Evolutionary conservation across 2,113 vertebrate species (phyloP).

Genomic region (Chlorodrepanis virens): DNA sequence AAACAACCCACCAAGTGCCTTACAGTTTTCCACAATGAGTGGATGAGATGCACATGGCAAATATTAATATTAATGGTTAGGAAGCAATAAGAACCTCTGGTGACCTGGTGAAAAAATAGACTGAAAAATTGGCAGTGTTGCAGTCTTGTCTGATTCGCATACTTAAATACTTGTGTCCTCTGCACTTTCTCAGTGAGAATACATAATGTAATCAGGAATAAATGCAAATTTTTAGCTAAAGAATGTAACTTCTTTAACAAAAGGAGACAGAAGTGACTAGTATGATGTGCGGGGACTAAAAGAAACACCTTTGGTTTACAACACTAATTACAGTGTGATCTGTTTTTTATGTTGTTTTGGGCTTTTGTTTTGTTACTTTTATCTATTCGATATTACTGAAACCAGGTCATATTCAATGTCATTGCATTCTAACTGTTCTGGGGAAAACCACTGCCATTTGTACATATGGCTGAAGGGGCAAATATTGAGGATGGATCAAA

Average conservation of each 20-base stretch:
- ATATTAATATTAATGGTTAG: neutral
- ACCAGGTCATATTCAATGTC: neutral
- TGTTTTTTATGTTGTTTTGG: neutral
- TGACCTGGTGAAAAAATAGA: neutral
- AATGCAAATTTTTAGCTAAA: slow-evolving; percentile 12
- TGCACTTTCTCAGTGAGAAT: slow-evolving; percentile 7
- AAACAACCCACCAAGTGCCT: neutral
- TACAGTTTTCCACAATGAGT: neutral
- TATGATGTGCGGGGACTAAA: neutral
- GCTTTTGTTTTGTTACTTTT: neutral
- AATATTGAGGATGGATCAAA: neutral
- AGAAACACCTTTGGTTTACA: neutral
- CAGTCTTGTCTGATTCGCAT: neutral
- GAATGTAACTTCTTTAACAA: neutral
- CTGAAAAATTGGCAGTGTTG: neutral
- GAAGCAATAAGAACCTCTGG: neutral
- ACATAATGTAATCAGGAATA: slow-evolving; percentile 24
- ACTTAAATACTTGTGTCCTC: neutral
- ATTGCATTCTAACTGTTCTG: neutral
- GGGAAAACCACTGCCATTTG: neutral
- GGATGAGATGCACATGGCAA: neutral
- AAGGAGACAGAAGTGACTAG: neutral
- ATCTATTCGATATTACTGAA: neutral
- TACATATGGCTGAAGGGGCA: neutral
- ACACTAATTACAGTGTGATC: neutral